Base-by-base conservation (phyloP, 1,140 invertebrate genomes). In the Pseudachorutes palmiensis region DNA sequence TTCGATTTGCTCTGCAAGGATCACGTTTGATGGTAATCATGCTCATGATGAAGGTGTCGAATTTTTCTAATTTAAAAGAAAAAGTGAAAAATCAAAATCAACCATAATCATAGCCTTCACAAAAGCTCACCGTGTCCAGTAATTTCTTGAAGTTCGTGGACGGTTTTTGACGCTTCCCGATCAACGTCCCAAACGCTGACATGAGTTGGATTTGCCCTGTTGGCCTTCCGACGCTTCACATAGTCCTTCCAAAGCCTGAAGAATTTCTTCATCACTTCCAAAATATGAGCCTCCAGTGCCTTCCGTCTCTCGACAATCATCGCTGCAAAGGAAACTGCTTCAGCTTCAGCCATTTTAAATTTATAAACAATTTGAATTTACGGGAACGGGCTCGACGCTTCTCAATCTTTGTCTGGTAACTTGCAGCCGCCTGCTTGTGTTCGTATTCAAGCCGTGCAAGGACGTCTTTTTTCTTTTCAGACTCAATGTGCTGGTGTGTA, bases 41-140 rank as follows among this genome's bases (percentile, higher is more conserved):
- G 36, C 51, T 67, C 55, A 70, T 16, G 12, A 70, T 70, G 41
- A 70, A 67, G 31, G 64, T 65, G 26, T 70, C 69, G 24, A 70
- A 60, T 67, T 66, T 67, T 41, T 70, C 69, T 70, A 51, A 3
- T 30, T 1, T 28, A 45, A 24, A 36, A 41, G 33, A 12, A 33
- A 41, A 31, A 2, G 3, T 41, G 24, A 48, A 12, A 28, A 22
- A 63, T 41, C 16, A 12, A 16, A 63, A 36, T 45, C 45, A 22
- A 14, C 45, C 45, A n/a, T 41, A 2, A 51, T 32, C 30, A 63
- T n/a, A n/a, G n/a, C n/a, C 2, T 60, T 60, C 12, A 29, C 9
- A 60, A 60, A 14, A 60, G 14, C 29, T 24, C 61, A 70, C 69
- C 69, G 58, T 70, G 64, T 26, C 66, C 69, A 31, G 69, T 67